phyloP scores from a whole-genome alignment of 2,888 invertebrate genomes.

The Cyrtodaria siliqua region DNA sequence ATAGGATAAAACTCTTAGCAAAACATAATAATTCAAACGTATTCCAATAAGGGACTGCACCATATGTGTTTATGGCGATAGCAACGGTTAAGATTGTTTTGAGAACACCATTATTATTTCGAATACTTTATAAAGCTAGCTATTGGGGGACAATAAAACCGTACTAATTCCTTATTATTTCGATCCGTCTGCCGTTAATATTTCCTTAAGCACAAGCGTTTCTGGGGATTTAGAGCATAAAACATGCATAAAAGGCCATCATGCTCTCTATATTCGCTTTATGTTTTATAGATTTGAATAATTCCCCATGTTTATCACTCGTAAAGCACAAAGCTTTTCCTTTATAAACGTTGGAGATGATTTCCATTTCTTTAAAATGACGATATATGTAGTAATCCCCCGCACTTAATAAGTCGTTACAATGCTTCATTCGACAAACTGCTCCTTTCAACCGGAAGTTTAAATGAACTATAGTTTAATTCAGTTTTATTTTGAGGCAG shows the following conservation, averaged over 20 bases:
- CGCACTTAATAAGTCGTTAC: conserved; percentile 42
- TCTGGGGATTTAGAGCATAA: conserved; percentile 45
- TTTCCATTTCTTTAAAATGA: conserved; percentile 26
- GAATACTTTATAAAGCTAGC: conserved; percentile 15
- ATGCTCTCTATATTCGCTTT: conserved; percentile 52
- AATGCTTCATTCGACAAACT: conserved; percentile 16
- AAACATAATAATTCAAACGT: too few relatives aligned
- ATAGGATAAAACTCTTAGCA: too few relatives aligned
- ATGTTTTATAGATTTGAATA: conserved; percentile 61
- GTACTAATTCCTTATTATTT: conserved; percentile 20
- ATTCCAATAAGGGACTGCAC: background rate
- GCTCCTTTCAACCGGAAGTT: conserved; percentile 41
- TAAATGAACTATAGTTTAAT: conserved; percentile 32
- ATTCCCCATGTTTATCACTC: conserved; percentile 20
- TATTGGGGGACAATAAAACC: conserved; percentile 30
- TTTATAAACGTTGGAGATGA: conserved; percentile 2
- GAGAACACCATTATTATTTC: conserved; percentile 7
- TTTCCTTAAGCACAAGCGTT: conserved; percentile 37
- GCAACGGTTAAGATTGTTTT: background rate
- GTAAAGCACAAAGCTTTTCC: conserved; percentile 22
- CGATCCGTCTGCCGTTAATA: conserved; percentile 40
- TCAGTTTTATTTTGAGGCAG: conserved; percentile 11
- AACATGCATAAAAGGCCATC: conserved; percentile 49
- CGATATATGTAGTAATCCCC: conserved; percentile 45
- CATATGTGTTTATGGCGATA: conserved; percentile 23